Evolutionary conservation across 2,797 vertebrate species (phyloP), one percentile per base, ranked within the genome.

Genomic region (Halcyon leucocephala): DNA sequence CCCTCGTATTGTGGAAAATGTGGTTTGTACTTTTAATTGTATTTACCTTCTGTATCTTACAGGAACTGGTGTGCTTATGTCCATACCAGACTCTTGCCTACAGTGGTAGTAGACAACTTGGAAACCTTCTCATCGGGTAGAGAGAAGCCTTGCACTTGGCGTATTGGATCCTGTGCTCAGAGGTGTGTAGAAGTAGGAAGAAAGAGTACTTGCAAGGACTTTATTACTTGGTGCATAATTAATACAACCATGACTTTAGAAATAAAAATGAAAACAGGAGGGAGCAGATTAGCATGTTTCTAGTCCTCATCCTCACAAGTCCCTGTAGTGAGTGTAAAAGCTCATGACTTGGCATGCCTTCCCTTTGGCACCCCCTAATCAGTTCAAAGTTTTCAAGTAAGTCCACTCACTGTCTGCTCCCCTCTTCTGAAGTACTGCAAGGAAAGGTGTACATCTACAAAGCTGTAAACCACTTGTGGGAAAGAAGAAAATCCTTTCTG

Each of bases 41-140:
- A 25, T 89, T 72, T 67, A 37, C 42, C 3, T 80, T n/a, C 54
- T 87, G 10, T 92, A 12, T 97, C 52, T 79, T 73, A 49, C 91
- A 99, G 98, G 94, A 98, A 98, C 55, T 98, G 98, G 98, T 99
- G 98, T 66, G 98, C 98, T 64, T 98, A 98, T 80, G 98, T 98
- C 16, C 98, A 98, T 70, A 98, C 97, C 29, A 97, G 97, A 69
- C 97, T 99, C 9, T 83, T 97, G 24, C 98, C 98, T 24, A 97
- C 97, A 7, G 97, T 96, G 33, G 94, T 97, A 42, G 82, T 97
- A 51, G 98, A 98, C 89, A 98, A 97, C 48, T 52, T 97, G 89
- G 92, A 97, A 88, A 96, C 97, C 67, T 97, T 97, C 35, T 95
- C 95, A 65, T 97, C 98, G 14, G 83, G 66, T 49, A 96, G 94